phyloP scores from a whole-genome alignment of 2,113 vertebrate genomes.

The Gymnorhina tibicen region DNA sequence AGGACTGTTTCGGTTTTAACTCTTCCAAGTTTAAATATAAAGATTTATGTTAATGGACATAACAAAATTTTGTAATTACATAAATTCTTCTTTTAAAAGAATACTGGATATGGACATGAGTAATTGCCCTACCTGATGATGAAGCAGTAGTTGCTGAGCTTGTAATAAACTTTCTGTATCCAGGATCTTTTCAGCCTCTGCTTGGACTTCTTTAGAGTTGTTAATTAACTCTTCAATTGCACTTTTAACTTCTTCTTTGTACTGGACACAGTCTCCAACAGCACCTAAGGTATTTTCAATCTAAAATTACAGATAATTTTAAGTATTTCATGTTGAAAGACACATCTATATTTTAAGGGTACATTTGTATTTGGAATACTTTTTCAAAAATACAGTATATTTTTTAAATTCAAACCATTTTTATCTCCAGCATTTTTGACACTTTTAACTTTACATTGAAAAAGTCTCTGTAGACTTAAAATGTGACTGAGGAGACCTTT shows the following conservation, averaged over 20 bases:
- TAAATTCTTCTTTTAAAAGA: neutral
- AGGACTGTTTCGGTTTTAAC: neutral
- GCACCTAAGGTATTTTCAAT: constrained; percentile 77
- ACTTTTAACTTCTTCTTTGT: constrained; percentile 79
- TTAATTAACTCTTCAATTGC: constrained; percentile 82
- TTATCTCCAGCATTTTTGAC: neutral
- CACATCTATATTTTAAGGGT: neutral
- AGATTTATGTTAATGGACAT: neutral
- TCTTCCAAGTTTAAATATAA: neutral
- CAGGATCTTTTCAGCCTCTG: constrained; percentile 79
- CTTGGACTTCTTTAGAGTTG: constrained; percentile 78
- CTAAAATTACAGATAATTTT: constrained; percentile 65
- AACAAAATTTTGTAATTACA: neutral
- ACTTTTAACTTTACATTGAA: neutral
- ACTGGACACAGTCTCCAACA: constrained; percentile 80
- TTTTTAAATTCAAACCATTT: neutral
- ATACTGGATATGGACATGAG: neutral
- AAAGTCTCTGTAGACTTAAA: neutral
- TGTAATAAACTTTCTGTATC: constrained; percentile 82
- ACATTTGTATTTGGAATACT: neutral
- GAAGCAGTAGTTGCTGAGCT: constrained; percentile 85
- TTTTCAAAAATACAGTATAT: neutral
- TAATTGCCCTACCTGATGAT: constrained; percentile 81
- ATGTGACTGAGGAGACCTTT: neutral
- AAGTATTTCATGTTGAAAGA: neutral